phyloP scores from a whole-genome alignment of 1,140 invertebrate species.

The Mactra quadrangularis region DNA sequence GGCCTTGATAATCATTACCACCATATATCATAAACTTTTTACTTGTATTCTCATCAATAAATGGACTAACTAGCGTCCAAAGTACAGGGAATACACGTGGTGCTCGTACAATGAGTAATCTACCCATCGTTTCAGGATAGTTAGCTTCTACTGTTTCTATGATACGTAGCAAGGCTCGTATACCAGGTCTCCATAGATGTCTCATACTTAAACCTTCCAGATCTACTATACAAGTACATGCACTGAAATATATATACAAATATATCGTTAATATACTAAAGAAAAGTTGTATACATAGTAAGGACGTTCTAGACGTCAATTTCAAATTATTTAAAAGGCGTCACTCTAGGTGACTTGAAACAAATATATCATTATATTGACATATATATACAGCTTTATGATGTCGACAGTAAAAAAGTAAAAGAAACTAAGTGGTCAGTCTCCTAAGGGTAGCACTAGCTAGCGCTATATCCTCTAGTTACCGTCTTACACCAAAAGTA shows the following conservation, averaged over 20 bases:
- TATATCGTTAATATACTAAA: too few species aligned
- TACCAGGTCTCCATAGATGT: slow-evolving; percentile 96
- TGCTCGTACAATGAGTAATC: slow-evolving; percentile 80
- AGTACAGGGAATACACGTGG: slow-evolving; percentile 95
- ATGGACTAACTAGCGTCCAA: slow-evolving; percentile 98
- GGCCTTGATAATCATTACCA: slow-evolving; percentile 91
- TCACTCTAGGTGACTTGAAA: neutral
- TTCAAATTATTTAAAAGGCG: neutral
- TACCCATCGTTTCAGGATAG: slow-evolving; percentile 97
- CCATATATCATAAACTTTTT: slow-evolving; percentile 97
- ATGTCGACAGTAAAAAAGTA: too few species aligned
- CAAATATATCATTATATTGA: too few species aligned
- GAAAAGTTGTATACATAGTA: too few species aligned
- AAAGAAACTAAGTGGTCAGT: too few species aligned
- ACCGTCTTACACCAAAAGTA: too few species aligned
- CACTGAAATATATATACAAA: slow-evolving; percentile 82
- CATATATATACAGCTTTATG: too few species aligned
- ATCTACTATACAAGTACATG: slow-evolving; percentile 96
- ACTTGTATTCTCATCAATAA: slow-evolving; percentile 98
- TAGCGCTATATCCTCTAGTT: too few species aligned
- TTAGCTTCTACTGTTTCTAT: slow-evolving; percentile 98
- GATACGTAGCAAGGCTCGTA: slow-evolving; percentile 94
- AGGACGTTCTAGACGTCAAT: too few species aligned
- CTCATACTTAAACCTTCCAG: slow-evolving; percentile 97
- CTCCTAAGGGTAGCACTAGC: too few species aligned